Conservation (phyloP, 2,113 vertebrate species). For the Irena cyanogastra region DNA sequence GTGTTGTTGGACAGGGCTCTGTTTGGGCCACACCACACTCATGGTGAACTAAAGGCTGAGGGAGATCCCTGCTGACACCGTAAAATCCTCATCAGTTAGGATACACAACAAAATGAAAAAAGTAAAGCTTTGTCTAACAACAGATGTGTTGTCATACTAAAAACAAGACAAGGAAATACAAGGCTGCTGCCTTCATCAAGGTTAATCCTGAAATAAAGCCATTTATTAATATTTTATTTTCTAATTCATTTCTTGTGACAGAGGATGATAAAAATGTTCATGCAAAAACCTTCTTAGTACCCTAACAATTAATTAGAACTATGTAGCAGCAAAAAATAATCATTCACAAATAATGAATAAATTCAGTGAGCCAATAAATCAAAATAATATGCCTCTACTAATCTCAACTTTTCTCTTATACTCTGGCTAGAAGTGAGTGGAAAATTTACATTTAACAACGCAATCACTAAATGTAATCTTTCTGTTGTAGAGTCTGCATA, state of each 20-base stretch:
- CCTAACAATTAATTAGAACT: neutral
- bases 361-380: neutral
- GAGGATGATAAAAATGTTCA: neutral
- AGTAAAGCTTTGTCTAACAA: neutral
- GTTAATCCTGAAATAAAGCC: neutral
- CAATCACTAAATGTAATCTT: neutral
- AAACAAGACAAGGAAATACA: neutral
- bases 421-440: neutral
- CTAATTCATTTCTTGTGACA: neutral
- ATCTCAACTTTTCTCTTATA: neutral
- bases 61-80: neutral
- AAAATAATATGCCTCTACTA: neutral
- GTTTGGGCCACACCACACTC: neutral
- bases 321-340: neutral
- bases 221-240: conserved; percentile 5
- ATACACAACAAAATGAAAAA: neutral
- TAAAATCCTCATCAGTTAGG: neutral
- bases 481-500: neutral
- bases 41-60: neutral
- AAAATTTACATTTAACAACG: neutral
- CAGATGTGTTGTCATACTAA: neutral
- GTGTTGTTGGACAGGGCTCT: neutral
- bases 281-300: neutral
- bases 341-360: neutral
- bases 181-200: neutral